phyloP scores from a whole-genome alignment of 1,140 invertebrate genomes.

The Charaxes varanes region DNA sequence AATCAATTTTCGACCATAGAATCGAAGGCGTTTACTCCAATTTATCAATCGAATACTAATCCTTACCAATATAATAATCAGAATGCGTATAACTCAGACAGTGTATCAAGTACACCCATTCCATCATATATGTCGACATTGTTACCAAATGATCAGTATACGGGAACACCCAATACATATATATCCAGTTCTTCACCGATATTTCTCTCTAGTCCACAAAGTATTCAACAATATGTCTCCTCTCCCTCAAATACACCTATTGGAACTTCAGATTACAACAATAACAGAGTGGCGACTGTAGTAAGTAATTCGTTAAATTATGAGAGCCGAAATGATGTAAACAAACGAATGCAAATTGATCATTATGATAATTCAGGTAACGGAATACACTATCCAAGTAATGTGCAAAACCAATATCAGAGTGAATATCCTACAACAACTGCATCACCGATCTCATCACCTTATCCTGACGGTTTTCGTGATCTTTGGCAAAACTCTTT shows the following conservation, averaged over 20 bases:
- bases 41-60: slow-evolving; percentile 40
- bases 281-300: slow-evolving; percentile 37
- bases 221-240: slow-evolving; percentile 58
- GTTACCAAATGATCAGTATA: slow-evolving; percentile 48
- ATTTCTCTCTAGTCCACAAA: slow-evolving; percentile 52
- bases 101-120: slow-evolving; percentile 46
- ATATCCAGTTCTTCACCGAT: slow-evolving; percentile 56
- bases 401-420: slow-evolving; percentile 47
- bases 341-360: slow-evolving; percentile 60
- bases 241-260: slow-evolving; percentile 48
- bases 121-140: slow-evolving; percentile 52
- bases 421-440: slow-evolving; percentile 46
- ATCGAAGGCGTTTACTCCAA: slow-evolving; percentile 40
- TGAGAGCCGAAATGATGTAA: slow-evolving; percentile 31
- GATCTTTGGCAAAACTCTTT: slow-evolving; percentile 41
- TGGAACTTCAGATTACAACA: slow-evolving; percentile 44
- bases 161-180: slow-evolving; percentile 49
- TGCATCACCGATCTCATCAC: slow-evolving; percentile 34
- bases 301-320: slow-evolving; percentile 35
- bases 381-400: slow-evolving; percentile 48
- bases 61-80: slow-evolving; percentile 42
- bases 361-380: slow-evolving; percentile 65
- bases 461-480: slow-evolving; percentile 37
- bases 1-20: slow-evolving; percentile 43
- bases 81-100: slow-evolving; percentile 38